Evolutionary conservation across 2,797 vertebrate species (phyloP).

Genomic region (Semotilus atromaculatus): DNA sequence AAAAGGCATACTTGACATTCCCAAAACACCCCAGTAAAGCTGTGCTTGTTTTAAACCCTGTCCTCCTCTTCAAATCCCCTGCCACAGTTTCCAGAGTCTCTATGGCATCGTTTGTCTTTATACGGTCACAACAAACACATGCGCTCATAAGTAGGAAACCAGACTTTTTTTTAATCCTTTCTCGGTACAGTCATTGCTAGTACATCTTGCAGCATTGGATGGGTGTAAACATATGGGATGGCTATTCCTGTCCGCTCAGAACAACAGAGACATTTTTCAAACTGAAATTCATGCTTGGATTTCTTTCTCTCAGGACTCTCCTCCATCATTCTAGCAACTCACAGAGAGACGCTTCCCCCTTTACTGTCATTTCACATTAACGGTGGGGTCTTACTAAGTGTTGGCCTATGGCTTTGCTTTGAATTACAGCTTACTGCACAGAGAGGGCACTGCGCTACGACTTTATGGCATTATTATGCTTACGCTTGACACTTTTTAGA

Average conservation of each 20-base stretch:
- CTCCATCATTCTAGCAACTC: constrained; percentile 54
- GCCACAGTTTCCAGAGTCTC: constrained; percentile 47
- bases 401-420: constrained; percentile 14
- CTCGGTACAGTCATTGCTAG: constrained; percentile 53
- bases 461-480: constrained; percentile 16
- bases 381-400: neutral
- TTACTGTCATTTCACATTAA: constrained; percentile 60
- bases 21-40: constrained; percentile 49
- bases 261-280: constrained; percentile 53
- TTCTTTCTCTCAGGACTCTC: constrained; percentile 62
- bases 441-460: constrained; percentile 9
- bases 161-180: constrained; percentile 50
- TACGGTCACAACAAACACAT: constrained; percentile 65
- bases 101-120: constrained; percentile 66
- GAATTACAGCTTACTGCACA: constrained; percentile 23
- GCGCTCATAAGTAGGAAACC: constrained; percentile 61
- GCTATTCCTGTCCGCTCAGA: constrained; percentile 57
- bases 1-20: constrained; percentile 45
- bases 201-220: constrained; percentile 60
- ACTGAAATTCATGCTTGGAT: constrained; percentile 58
- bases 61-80: constrained; percentile 41
- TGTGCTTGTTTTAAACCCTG: constrained; percentile 49
- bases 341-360: constrained; percentile 45
- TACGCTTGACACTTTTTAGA: neutral
- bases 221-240: constrained; percentile 61